These are phyloP conservation scores for Darevskia nairensis DNA, from an alignment of 2,797 vertebrate genomes.

Conservation along the genomic window DNA sequence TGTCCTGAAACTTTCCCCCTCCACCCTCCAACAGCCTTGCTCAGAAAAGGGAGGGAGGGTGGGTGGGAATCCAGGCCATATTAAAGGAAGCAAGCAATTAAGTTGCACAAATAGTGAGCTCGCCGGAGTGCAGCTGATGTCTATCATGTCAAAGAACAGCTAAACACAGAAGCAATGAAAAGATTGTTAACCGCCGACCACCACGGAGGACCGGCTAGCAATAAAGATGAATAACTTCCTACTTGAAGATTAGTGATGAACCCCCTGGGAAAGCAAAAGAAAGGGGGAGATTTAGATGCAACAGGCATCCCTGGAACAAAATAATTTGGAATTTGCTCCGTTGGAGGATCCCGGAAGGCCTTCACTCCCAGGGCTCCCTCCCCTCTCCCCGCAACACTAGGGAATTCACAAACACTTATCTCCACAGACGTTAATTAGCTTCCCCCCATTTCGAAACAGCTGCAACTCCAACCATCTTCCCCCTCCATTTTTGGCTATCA, in stretches of 20 bases:
- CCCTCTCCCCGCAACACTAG: conserved; percentile 47
- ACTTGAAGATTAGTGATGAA: conserved; percentile 85
- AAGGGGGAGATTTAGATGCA: conserved; percentile 64
- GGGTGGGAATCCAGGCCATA: conserved; percentile 82
- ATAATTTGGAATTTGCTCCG: conserved; percentile 76
- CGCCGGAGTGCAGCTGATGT: conserved; percentile 87
- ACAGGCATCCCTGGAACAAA: conserved; percentile 78
- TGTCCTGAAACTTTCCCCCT: conserved; percentile 82
- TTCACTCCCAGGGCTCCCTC: conserved; percentile 45
- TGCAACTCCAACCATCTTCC: conserved; percentile 47
- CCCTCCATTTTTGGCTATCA: background rate
- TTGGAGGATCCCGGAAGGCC: conserved; percentile 76
- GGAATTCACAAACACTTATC: conserved; percentile 78
- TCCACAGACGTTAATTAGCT: conserved; percentile 74
- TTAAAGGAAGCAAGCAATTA: conserved; percentile 94
- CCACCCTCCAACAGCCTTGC: conserved; percentile 79
- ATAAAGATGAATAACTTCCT: conserved; percentile 97
- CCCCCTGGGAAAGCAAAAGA: conserved; percentile 78
- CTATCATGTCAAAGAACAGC: conserved; percentile 88
- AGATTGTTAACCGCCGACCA: conserved; percentile 86
- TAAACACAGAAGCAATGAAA: conserved; percentile 85
- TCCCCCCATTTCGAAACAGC: conserved; percentile 65
- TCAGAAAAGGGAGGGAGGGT: conserved; percentile 83
- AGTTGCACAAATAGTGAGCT: conserved; percentile 85
- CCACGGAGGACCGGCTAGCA: conserved; percentile 88